phyloP scores from a whole-genome alignment of 2,888 invertebrate species.

The Drosophila putrida region DNA sequence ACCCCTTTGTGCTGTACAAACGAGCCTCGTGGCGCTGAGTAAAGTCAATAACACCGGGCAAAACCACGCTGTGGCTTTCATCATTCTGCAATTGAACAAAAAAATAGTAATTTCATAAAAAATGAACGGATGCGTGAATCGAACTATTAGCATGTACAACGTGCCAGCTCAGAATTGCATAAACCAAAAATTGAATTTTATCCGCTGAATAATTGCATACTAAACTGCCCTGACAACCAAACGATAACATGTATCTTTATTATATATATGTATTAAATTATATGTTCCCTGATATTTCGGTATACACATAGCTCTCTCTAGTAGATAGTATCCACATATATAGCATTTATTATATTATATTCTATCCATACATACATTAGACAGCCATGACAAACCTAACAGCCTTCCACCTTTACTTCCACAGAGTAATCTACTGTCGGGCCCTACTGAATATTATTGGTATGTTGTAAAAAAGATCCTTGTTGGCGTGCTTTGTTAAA shows the following conservation, averaged over 20 bases:
- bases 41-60: constrained; percentile 85
- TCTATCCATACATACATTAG: no score
- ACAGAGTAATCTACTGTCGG: no score
- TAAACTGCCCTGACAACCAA: constrained; percentile 8
- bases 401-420: no score
- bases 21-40: constrained; percentile 84
- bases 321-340: no score
- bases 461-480: no score
- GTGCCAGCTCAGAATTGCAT: constrained; percentile 16
- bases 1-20: constrained; percentile 83
- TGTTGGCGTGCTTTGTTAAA: no score
- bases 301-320: no score
- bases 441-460: no score
- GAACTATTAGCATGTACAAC: constrained; percentile 22
- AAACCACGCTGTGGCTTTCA: constrained; percentile 86
- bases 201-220: constrained; percentile 45
- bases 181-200: constrained; percentile 42
- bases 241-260: neutral
- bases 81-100: constrained; percentile 70
- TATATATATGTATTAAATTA: neutral
- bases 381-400: no score
- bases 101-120: constrained; percentile 41
- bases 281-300: neutral
- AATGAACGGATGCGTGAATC: constrained; percentile 30
- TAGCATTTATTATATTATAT: no score